phyloP scores from a whole-genome alignment of 2,888 invertebrate genomes.

The Eristalis tenax region DNA sequence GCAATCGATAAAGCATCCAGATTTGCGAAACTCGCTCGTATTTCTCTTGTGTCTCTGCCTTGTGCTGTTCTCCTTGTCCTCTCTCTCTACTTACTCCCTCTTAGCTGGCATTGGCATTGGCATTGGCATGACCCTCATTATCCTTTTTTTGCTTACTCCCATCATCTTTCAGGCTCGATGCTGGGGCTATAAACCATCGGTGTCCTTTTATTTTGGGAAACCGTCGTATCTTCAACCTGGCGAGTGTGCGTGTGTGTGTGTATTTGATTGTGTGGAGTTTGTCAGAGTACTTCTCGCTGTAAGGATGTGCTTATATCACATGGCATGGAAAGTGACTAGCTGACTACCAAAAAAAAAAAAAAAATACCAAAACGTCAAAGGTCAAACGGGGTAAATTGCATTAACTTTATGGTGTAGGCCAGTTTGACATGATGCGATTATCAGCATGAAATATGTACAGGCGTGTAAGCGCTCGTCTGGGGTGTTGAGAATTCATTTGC shows the following conservation, averaged over 20 bases:
- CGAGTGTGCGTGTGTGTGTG: background rate
- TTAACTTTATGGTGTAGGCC: constrained; percentile 57
- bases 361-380: constrained; percentile 34
- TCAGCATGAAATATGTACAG: constrained; percentile 59
- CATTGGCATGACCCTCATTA: constrained; percentile 57
- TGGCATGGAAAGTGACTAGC: constrained; percentile 21
- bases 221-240: background rate
- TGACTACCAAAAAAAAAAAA: constrained; percentile 9
- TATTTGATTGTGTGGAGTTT: constrained; percentile 6
- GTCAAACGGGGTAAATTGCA: constrained; percentile 66
- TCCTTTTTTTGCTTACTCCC: constrained; percentile 30
- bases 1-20: constrained; percentile 61
- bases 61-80: background rate
- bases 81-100: too few relatives aligned
- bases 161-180: constrained; percentile 12
- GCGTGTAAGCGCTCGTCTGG: background rate
- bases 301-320: constrained; percentile 21
- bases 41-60: constrained; percentile 16
- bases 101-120: background rate
- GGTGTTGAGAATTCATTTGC: constrained; percentile 39
- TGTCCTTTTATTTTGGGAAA: constrained; percentile 42
- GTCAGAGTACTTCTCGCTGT: background rate
- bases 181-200: constrained; percentile 14
- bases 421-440: constrained; percentile 68
- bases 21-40: constrained; percentile 44